Conservation (phyloP, 2,797 vertebrate genomes). For the Molossus alvarezi region DNA sequence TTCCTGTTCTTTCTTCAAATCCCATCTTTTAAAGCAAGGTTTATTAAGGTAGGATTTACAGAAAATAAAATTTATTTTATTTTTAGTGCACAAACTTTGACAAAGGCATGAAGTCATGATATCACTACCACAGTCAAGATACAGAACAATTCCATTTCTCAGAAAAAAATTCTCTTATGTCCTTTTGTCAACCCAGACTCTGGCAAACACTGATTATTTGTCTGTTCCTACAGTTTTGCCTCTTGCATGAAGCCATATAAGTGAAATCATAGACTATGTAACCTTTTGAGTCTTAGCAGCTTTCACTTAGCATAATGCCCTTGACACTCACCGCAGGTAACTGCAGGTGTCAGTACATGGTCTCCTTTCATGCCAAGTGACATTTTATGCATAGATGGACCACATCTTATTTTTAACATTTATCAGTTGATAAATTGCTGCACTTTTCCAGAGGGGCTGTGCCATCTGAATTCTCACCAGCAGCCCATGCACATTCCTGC, state of each 20-base stretch:
- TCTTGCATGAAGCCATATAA: background rate
- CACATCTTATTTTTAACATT: background rate
- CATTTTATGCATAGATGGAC: background rate
- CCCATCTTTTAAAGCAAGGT: background rate
- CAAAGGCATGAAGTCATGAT: background rate
- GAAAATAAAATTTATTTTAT: background rate
- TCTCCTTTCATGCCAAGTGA: background rate
- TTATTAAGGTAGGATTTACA: background rate
- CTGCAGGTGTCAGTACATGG: too few species aligned
- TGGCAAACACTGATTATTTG: background rate
- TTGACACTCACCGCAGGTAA: background rate
- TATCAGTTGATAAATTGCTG: background rate
- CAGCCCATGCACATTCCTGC: background rate
- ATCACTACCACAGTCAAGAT: background rate
- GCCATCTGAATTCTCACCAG: background rate
- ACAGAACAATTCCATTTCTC: background rate
- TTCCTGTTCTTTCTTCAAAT: constrained; percentile 12
- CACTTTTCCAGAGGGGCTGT: background rate
- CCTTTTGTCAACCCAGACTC: background rate
- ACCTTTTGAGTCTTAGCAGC: background rate
- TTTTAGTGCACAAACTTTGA: background rate
- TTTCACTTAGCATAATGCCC: background rate
- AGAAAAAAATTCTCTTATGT: background rate
- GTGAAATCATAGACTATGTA: background rate
- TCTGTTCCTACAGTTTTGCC: background rate